Conservation (phyloP, 1,140 invertebrate species). For the Ridgeia piscesae region DNA sequence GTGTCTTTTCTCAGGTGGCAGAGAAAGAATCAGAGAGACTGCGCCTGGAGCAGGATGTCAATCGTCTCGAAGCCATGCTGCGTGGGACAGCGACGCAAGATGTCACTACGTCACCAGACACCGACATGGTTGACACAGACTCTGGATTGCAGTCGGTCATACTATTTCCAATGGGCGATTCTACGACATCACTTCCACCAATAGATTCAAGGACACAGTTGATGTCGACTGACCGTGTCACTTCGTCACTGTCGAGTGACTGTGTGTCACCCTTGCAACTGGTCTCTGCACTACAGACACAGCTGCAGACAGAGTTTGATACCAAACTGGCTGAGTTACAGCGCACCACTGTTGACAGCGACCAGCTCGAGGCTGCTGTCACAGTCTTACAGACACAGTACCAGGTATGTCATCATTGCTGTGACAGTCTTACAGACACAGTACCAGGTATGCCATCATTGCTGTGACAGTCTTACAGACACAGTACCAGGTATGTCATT, state of each 20-base stretch:
- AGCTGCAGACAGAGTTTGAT: background rate
- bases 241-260: background rate
- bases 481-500: too few species aligned
- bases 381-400: background rate
- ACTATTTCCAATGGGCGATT: background rate
- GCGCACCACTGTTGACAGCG: background rate
- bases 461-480: too few species aligned
- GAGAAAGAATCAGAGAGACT: background rate
- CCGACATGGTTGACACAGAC: background rate
- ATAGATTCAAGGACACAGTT: background rate
- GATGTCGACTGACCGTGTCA: background rate
- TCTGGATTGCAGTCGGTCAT: background rate
- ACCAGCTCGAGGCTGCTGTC: background rate
- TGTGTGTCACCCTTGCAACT: background rate
- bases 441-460: too few species aligned
- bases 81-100: background rate
- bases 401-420: background rate
- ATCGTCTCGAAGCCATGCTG: background rate
- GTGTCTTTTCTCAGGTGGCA: background rate
- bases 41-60: background rate
- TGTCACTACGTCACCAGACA: background rate
- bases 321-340: background rate
- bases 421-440: too few species aligned
- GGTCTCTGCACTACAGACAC: background rate
- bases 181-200: background rate